A percentile compares a stretch with the other conserved stretches of the same genome.
Evolutionary conservation across 1,140 invertebrate genomes (phyloP).

Genomic region (Tribolium castaneum): DNA sequence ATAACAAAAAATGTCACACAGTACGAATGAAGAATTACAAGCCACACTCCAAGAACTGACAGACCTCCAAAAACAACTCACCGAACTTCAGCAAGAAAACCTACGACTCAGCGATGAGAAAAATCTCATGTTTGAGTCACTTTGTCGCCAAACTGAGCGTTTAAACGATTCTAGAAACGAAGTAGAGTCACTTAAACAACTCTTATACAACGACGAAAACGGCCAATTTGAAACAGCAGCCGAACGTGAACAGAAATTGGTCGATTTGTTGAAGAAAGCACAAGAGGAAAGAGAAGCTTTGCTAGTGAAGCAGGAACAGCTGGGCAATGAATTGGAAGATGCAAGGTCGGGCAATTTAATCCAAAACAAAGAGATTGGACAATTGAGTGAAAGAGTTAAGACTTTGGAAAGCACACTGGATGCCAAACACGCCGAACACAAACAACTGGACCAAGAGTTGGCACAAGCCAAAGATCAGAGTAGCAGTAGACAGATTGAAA

Average conservation of each 20-base stretch:
- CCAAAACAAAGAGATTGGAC: constrained; percentile 69
- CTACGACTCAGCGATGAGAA: constrained; percentile 89
- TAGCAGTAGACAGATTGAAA: constrained; percentile 77
- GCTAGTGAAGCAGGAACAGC: constrained; percentile 83
- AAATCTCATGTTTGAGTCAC: constrained; percentile 87
- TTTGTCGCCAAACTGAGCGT: constrained; percentile 92
- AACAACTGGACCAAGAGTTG: constrained; percentile 78
- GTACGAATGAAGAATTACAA: constrained; percentile 95
- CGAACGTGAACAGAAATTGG: constrained; percentile 86
- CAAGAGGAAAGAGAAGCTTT: constrained; percentile 83
- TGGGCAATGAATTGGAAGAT: constrained; percentile 75
- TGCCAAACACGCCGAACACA: constrained; percentile 76
- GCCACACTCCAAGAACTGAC: constrained; percentile 93
- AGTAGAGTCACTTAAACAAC: constrained; percentile 64
- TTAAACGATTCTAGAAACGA: constrained; percentile 84
- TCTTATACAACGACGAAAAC: constrained; percentile 53
- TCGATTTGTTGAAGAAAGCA: constrained; percentile 85
- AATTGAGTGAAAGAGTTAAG: constrained; percentile 74
- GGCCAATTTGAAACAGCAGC: constrained; percentile 73
- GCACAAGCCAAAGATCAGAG: constrained; percentile 75
- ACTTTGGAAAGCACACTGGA: constrained; percentile 79
- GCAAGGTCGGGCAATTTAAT: constrained; percentile 57
- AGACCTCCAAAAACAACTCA: constrained; percentile 87
- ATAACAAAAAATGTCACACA: constrained; percentile 53
- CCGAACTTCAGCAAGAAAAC: constrained; percentile 88